Evolutionary conservation across 2,113 vertebrate genomes (phyloP), one percentile per base, ranked within the genome.

Genomic region (Speoplatyrhinus poulsoni): DNA sequence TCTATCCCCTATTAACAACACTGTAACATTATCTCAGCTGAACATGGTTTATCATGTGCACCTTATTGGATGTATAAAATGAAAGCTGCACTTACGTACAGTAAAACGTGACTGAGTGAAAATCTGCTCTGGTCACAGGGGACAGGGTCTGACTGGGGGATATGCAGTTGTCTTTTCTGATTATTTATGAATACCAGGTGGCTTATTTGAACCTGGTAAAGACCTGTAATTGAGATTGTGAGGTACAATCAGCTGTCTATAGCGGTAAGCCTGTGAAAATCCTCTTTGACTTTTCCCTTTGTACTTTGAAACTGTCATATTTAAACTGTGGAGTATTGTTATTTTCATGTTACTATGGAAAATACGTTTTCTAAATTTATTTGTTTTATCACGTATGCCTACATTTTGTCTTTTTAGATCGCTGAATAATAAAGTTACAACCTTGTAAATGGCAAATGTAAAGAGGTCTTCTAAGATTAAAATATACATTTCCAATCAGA

Each of bases 311-410:
- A 74, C 68, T 67, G 83, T 92, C 72, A 78, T 89, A 89, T 82
- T 86, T 84, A 61, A 73, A 85, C 82, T 90, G 91, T 91, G 81
- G 85, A 88, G 83, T 87, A 79, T 88, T 82, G 74, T 88, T 87
- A 87, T 82, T 60, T 88, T 60, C 59, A 49, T 60, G 59, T 64
- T 73, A 16, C 77, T 84, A 62, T 26, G 59, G 62, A 33, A 85
- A 93, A 93, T 93, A 93, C 90, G 92, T 82, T 84, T 89, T 90
- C 85, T 89, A 87, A 91, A 92, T 69, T 83, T 86, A 85, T 73
- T 67, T 71, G 69, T 68, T 49, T 54, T 13, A 41, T 41, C 36
- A 41, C 36, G 36, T 41, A 41, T 41, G 4, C 36, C 36, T 41
- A 41, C 36, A 1, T 72, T 56, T 50, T n/a, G 9, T 50, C 53